phyloP scores from a whole-genome alignment of 2,888 invertebrate species.

The Toxonevra muliebris region DNA sequence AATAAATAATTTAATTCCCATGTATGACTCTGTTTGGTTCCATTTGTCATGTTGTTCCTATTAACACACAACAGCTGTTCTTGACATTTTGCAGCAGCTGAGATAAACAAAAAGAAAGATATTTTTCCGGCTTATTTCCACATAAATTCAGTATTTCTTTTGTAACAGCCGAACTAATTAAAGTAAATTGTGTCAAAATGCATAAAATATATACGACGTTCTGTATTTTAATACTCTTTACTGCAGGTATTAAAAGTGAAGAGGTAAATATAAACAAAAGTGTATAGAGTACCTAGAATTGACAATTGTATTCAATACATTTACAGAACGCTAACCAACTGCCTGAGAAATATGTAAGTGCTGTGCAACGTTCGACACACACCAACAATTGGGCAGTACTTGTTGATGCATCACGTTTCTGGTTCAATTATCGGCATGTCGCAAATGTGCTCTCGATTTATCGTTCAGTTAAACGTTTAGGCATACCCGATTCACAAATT shows the following conservation, averaged over 20 bases:
- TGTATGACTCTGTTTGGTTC: too few species aligned
- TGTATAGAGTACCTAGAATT: not conserved
- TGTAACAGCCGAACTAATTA: too few species aligned
- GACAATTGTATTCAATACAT: not conserved
- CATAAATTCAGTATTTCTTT: too few species aligned
- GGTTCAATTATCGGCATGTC: slow-evolving; percentile 99
- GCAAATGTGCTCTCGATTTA: slow-evolving; percentile 99
- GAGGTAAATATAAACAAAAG: not conserved
- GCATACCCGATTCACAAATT: slow-evolving; percentile 99
- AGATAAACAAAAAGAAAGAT: too few species aligned
- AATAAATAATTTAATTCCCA: too few species aligned
- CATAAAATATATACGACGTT: too few species aligned
- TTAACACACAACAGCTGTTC: too few species aligned
- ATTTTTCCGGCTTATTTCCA: too few species aligned
- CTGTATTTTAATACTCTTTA: too few species aligned
- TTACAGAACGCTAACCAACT: slow-evolving; percentile 31
- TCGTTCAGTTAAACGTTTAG: slow-evolving; percentile 95
- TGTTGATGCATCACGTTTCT: slow-evolving; percentile 98
- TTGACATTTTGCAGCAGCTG: too few species aligned
- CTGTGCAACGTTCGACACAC: slow-evolving; percentile 68
- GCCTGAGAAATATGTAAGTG: slow-evolving; percentile 57
- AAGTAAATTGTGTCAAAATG: too few species aligned
- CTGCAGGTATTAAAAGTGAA: not conserved
- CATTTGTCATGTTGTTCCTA: too few species aligned
- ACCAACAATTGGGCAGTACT: slow-evolving; percentile 99